A percentile compares a stretch with the other conserved stretches of the same genome.
These are phyloP conservation scores for Ginglymostoma cirratum DNA, from an alignment of 2,113 vertebrate species.

Conservation along the genomic window DNA sequence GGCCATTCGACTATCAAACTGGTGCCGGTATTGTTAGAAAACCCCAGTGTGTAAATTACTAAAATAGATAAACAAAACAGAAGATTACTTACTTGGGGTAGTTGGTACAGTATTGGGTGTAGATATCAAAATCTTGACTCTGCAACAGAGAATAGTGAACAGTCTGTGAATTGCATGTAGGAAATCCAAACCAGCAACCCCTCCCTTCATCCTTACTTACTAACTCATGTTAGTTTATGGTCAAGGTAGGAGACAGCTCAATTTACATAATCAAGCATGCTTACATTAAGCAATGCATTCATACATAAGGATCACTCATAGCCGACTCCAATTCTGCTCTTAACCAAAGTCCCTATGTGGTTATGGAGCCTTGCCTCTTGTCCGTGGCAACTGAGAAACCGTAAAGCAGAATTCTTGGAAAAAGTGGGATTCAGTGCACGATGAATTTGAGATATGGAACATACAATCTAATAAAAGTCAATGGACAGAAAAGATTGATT, in stretches of 20 bases:
- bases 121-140: slow-evolving; percentile 94
- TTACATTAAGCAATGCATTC: background rate
- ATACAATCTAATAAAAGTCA: background rate
- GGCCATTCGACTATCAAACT: background rate
- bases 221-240: background rate
- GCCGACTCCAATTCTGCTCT: background rate
- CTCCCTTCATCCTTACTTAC: background rate
- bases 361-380: background rate
- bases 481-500: background rate
- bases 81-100: slow-evolving; percentile 84
- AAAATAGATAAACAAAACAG: background rate
- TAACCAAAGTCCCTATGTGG: background rate
- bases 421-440: background rate
- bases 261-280: background rate
- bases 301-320: background rate
- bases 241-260: background rate
- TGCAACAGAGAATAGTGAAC: slow-evolving; percentile 46
- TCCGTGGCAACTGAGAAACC: background rate
- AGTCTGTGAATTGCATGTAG: background rate
- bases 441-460: background rate
- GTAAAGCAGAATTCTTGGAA: background rate
- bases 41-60: background rate
- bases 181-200: background rate
- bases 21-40: too few relatives aligned
- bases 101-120: slow-evolving; percentile 97